phyloP scores from a whole-genome alignment of 1,140 invertebrate genomes.

The Pectinophora gossypiella region DNA sequence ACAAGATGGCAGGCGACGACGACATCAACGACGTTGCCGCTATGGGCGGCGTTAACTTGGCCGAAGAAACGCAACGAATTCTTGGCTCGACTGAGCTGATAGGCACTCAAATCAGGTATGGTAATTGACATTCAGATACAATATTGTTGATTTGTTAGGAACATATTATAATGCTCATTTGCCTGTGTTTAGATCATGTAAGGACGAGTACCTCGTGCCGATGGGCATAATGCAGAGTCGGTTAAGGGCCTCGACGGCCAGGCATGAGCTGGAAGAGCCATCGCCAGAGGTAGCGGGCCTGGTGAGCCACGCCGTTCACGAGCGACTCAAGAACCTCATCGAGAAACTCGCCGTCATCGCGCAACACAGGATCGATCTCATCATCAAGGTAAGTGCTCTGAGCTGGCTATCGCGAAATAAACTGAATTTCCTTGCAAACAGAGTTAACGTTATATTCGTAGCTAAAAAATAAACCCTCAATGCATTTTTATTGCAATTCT shows the following conservation, averaged over 20 bases:
- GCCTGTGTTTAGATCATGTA: slow-evolving; percentile 87
- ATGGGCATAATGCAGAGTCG: slow-evolving; percentile 85
- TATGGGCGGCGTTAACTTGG: slow-evolving; percentile 99
- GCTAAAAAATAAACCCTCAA: too few relatives aligned
- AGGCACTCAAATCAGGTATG: slow-evolving; percentile 89
- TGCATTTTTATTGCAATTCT: too few relatives aligned
- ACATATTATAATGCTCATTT: neutral
- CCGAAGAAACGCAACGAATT: slow-evolving; percentile 96
- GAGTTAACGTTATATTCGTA: too few relatives aligned
- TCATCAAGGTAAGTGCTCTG: slow-evolving; percentile 51
- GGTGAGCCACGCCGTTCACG: slow-evolving; percentile 96
- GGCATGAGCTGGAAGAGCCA: slow-evolving; percentile 91
- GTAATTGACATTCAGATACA: neutral
- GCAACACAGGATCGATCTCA: slow-evolving; percentile 85
- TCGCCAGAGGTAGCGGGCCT: slow-evolving; percentile 91
- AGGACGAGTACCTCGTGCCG: slow-evolving; percentile 94
- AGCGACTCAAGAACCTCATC: slow-evolving; percentile 92
- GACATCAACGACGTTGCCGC: slow-evolving; percentile 97
- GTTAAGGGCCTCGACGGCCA: slow-evolving; percentile 84
- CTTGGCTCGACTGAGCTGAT: slow-evolving; percentile 96
- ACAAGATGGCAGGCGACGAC: slow-evolving; percentile 65
- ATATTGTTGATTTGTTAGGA: neutral
- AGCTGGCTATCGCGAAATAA: too few relatives aligned
- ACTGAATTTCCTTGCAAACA: too few relatives aligned
- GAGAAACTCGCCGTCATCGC: slow-evolving; percentile 96